Conservation (phyloP, 2,888 invertebrate species). For the Tipula lateralis region DNA sequence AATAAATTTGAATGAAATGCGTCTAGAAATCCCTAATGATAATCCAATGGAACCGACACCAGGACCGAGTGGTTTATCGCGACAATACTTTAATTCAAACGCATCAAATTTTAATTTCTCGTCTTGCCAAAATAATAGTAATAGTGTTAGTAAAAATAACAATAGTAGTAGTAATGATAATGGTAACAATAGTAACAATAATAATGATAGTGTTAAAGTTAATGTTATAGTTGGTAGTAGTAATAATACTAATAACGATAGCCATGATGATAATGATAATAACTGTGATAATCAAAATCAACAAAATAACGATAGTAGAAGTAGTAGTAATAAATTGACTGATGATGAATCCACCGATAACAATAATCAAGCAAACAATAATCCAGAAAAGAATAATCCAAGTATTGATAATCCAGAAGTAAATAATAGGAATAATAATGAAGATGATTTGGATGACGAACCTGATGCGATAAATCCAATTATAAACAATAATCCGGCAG, state of each 20-base stretch:
- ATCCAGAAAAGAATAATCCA: background rate
- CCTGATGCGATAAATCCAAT: conserved; percentile 20
- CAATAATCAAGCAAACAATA: background rate
- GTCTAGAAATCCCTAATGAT: conserved; percentile 30
- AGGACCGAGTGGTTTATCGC: background rate
- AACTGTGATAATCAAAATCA: conserved; percentile 27
- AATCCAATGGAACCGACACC: conserved; percentile 15
- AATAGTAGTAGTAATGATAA: background rate
- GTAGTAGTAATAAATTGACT: conserved; percentile 26
- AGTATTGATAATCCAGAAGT: background rate
- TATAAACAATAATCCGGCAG: background rate
- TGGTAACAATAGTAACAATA: background rate
- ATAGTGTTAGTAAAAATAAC: background rate
- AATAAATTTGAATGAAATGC: conserved; percentile 32
- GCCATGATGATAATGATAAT: conserved; percentile 30
- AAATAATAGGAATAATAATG: background rate
- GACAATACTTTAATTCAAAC: background rate
- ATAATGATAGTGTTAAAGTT: background rate
- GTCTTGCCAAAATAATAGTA: conserved; percentile 13
- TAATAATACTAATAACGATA: conserved; percentile 24
- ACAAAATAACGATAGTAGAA: background rate
- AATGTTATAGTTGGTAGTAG: background rate
- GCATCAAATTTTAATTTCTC: background rate
- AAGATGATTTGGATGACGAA: conserved; percentile 25
- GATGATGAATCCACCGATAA: conserved; percentile 28